Evolutionary conservation across 2,113 vertebrate genomes (phyloP).

Genomic region (Podocnemis expansa): DNA sequence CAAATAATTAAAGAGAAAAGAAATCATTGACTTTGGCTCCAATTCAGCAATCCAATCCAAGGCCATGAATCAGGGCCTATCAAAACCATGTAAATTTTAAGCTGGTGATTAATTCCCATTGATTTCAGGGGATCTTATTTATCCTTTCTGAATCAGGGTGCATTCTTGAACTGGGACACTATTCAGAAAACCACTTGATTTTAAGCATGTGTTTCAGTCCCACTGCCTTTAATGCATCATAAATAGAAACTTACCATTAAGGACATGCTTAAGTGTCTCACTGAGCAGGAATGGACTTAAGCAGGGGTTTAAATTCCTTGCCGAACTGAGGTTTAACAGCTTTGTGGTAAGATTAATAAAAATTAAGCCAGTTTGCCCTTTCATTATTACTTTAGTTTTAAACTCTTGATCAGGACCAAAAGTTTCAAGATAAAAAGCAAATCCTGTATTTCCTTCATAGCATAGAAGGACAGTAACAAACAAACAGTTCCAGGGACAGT

Average conservation of each 20-base stretch:
- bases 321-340: slow-evolving; percentile 38
- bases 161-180: not conserved
- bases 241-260: not conserved
- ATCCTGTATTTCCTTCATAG: not conserved
- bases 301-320: slow-evolving; percentile 22
- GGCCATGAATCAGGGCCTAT: accelerated
- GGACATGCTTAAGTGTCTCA: slow-evolving; percentile 14
- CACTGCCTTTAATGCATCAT: not conserved
- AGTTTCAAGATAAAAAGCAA: not conserved
- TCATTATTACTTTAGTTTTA: not conserved
- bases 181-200: not conserved
- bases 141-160: not conserved
- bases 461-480: not conserved
- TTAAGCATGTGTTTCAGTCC: not conserved
- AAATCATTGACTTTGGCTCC: accelerated
- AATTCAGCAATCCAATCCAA: not conserved
- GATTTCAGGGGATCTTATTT: not conserved
- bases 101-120: accelerated
- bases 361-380: not conserved
- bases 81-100: accelerated
- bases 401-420: not conserved
- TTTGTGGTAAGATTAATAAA: not conserved
- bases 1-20: not conserved
- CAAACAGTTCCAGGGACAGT: not conserved
- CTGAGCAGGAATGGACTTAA: slow-evolving; percentile 5